Evolutionary conservation across 2,797 vertebrate genomes (phyloP), one percentile per base, ranked within the genome.

Genomic region (Merluccius polli): DNA sequence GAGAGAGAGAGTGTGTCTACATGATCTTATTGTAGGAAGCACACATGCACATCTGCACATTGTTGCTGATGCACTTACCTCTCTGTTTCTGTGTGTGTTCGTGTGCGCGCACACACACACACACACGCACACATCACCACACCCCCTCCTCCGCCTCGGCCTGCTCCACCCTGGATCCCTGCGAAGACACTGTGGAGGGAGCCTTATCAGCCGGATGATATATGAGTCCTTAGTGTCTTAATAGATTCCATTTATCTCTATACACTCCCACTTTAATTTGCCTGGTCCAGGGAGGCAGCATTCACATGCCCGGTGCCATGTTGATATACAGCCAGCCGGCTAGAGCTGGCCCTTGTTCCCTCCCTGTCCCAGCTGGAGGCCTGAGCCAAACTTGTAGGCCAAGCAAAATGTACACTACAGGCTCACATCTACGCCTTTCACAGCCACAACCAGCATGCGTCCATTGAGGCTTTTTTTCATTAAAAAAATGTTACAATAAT

Each of bases 201-300:
- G 83, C 78, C 87, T 93, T 92, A 93, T 93, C 90, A 87, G 87
- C 83, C 52, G 81, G 73, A 85, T 89, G 90, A 93, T 92, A 81
- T 91, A 92, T 91, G 90, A 90, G 89, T 91, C 87, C 87, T 92
- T 89, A 89, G 89, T 82, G 82, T 81, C 86, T 83, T 92, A 94
- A 92, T 92, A 91, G 90, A 89, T 90, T 92, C 84, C 79, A 93
- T 93, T 93, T 91, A 93, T 94, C 87, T 92, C 89, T 87, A 87
- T 92, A 89, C 84, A 90, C 85, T 88, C 87, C 83, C 80, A 83
- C 87, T 92, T 90, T 92, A 91, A 91, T 91, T 92, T 91, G 90
- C 79, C 90, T 73, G 81, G 83, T 82, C 84, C 80, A 70, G 81
- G 80, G 85, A 91, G 79, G 41, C 41, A 48, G 41, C 16, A 18